phyloP scores from a whole-genome alignment of 2,113 vertebrate species.

The Anoplopoma fimbria region DNA sequence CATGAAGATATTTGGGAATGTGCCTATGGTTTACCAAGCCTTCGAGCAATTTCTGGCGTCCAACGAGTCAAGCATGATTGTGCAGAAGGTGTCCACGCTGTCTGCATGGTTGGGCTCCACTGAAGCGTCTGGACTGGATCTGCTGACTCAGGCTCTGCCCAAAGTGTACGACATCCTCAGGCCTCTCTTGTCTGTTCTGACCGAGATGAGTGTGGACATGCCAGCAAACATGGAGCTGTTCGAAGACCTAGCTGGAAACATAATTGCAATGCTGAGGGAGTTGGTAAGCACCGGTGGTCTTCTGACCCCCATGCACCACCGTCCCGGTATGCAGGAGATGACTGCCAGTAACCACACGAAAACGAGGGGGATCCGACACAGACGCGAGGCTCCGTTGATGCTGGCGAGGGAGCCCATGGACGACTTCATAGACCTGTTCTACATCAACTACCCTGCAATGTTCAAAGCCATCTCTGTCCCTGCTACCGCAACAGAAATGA shows the following conservation, averaged over 20 bases:
- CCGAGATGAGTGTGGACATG: constrained; percentile 24
- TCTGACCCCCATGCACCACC: constrained; percentile 27
- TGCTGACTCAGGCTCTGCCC: constrained; percentile 67
- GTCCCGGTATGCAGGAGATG: constrained; percentile 14
- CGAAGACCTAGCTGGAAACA: constrained; percentile 62
- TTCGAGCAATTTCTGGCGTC: constrained; percentile 67
- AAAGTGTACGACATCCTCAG: constrained; percentile 59
- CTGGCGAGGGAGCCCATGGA: constrained; percentile 60
- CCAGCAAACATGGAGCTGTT: constrained; percentile 41
- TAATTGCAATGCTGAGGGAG: constrained; percentile 64
- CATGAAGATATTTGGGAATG: constrained; percentile 65
- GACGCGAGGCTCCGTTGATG: constrained; percentile 35
- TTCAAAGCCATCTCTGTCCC: constrained; percentile 57
- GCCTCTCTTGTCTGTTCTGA: constrained; percentile 49
- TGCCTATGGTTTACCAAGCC: constrained; percentile 50
- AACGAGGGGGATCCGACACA: background rate
- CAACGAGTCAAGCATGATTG: constrained; percentile 43
- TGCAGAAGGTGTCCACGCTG: constrained; percentile 62
- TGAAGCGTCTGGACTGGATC: constrained; percentile 65
- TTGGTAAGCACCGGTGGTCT: constrained; percentile 44
- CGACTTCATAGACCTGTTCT: constrained; percentile 79
- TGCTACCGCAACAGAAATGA: constrained; percentile 65
- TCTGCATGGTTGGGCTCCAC: constrained; percentile 67
- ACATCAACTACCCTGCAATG: constrained; percentile 76
- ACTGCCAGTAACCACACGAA: background rate